These are phyloP conservation scores for Lasioglossum calceatum DNA, from an alignment of 2,888 invertebrate genomes.

Conservation along the genomic window DNA sequence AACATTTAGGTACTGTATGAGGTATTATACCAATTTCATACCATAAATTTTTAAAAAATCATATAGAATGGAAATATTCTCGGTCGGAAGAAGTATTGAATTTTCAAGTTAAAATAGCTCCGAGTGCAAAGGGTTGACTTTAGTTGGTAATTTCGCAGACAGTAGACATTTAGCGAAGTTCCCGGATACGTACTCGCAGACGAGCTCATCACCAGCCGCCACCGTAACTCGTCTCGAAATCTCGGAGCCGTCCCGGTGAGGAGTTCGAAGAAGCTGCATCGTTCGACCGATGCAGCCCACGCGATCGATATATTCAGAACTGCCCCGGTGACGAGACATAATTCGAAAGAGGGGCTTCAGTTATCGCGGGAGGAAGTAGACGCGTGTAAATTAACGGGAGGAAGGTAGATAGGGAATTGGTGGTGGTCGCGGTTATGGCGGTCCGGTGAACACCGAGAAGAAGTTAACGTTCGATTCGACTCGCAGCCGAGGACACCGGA, in stretches of 20 bases:
- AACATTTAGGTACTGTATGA: too few species aligned
- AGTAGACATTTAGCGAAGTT: background rate
- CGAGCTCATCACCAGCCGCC: background rate
- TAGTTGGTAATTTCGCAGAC: too few species aligned
- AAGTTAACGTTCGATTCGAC: constrained; percentile 34
- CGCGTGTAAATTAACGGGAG: constrained; percentile 67
- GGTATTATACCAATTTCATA: too few species aligned
- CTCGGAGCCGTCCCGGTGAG: background rate
- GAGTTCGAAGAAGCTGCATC: background rate
- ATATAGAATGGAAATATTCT: too few species aligned
- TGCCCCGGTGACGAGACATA: constrained; percentile 60
- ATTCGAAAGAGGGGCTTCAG: constrained; percentile 45
- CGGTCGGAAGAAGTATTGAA: too few species aligned
- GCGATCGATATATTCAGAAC: constrained; percentile 62
- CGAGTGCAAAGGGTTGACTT: too few species aligned
- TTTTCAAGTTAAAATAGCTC: too few species aligned
- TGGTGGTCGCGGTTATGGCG: constrained; percentile 49
- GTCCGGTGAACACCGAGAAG: constrained; percentile 53
- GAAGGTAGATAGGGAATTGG: constrained; percentile 46
- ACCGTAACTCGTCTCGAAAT: constrained; percentile 5
- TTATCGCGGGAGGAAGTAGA: constrained; percentile 69
- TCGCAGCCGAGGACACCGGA: constrained; percentile 39
- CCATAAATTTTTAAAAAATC: too few species aligned
- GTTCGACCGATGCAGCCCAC: constrained; percentile 56
- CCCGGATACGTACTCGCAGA: background rate